Base-by-base conservation (phyloP, 1,140 invertebrate species). In the Penaeus japonicus region DNA sequence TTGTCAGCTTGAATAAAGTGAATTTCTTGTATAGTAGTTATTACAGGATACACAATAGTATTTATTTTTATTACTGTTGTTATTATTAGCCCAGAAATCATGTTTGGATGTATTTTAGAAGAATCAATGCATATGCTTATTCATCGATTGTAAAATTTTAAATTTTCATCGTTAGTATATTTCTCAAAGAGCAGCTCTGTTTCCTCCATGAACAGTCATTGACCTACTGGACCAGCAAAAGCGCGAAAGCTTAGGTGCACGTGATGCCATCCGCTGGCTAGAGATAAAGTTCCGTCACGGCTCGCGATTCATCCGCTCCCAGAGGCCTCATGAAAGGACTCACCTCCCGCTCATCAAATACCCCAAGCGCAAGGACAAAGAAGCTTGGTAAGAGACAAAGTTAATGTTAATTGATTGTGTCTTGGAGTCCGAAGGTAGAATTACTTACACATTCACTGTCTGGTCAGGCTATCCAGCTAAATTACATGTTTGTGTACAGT, bases 201-300 rank as follows among this genome's bases (percentile, higher is more conserved):
- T 87, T 54, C 54, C 84, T 85, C 90, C 91, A 92, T 92, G 94
- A 94, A 55, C 92, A 98, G 97, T 98, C 65, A 94, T 98, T 82
- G 96, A 96, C 90, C 95, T 96, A 75, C 93, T 98, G 91, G 97
- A 98, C 92, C 95, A 96, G 85, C 92, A 97, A 80, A 98, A 98
- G 93, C 95, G 95, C 94, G 91, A 95, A 94, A 94, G 92, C 90
- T 94, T 90, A 84, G 94, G 95, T 90, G 97, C 97, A 0, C 94
- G 97, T 78, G 96, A 98, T 92, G 96, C 96, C 2, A 98, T 97
- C 80, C 95, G 97, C 89, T 98, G 97, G 97, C 92, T 99, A 78
- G 97, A 98, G 92, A 92, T 94, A 32, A 96, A 98, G 93, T 95
- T 98, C 27, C 95, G 95, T 85, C 95, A 95, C 90, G 97, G 97